Evolutionary conservation across 2,888 invertebrate species (phyloP).

Genomic region (Terebella lapidaria): DNA sequence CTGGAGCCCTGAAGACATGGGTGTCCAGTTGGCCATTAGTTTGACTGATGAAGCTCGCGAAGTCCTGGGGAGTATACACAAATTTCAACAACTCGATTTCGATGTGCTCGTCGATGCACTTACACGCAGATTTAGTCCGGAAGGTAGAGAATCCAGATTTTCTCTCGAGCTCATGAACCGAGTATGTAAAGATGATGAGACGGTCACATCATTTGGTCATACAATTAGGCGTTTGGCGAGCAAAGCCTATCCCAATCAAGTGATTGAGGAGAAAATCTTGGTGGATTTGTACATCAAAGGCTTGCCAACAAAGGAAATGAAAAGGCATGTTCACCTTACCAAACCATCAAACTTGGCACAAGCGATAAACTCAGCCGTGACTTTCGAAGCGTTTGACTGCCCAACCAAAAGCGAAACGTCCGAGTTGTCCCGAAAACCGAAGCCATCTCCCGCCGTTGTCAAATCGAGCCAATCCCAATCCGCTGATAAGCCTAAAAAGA

Average conservation of each 20-base stretch:
- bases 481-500: not conserved
- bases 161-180: not conserved
- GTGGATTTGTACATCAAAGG: not conserved
- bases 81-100: not conserved
- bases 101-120: not conserved
- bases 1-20: not conserved
- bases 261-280: not conserved
- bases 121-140: not conserved
- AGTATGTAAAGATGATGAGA: not conserved
- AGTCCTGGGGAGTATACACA: not conserved
- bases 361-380: not conserved
- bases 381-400: not conserved
- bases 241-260: not conserved
- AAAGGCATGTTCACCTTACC: not conserved
- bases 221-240: not conserved
- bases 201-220: not conserved
- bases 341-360: not conserved
- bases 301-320: not conserved
- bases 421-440: not conserved
- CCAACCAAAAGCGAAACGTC: not conserved
- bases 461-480: too few species aligned
- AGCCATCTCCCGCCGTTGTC: not conserved
- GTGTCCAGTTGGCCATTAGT: not conserved
- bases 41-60: not conserved
- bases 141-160: not conserved